Evolutionary conservation across 2,113 vertebrate genomes (phyloP).

Genomic region (Origma solitaria): DNA sequence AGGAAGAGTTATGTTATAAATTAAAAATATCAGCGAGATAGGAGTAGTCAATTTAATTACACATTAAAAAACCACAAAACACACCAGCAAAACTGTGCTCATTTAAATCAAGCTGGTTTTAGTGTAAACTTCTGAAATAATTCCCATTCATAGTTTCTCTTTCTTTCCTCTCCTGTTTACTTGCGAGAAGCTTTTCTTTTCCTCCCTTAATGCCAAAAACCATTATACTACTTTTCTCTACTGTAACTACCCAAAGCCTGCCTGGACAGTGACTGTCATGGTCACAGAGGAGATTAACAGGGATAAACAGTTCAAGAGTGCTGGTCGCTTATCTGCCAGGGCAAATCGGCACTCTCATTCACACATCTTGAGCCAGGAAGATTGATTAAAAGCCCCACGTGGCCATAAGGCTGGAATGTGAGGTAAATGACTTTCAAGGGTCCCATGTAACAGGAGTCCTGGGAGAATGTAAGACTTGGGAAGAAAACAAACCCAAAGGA

Average conservation of each 20-base stretch:
- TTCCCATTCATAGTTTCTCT: background rate
- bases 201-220: background rate
- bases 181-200: background rate
- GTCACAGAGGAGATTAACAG: slow-evolving; percentile 4
- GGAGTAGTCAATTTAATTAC: background rate
- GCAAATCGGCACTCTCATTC: slow-evolving; percentile 48
- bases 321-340: slow-evolving; percentile 2
- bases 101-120: background rate
- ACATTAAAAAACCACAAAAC: background rate
- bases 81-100: background rate
- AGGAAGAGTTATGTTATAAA: background rate
- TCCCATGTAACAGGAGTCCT: background rate
- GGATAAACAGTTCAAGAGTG: slow-evolving; percentile 22
- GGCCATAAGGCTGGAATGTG: background rate
- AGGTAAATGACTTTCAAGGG: slow-evolving; percentile 3
- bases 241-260: background rate
- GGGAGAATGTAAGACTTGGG: background rate
- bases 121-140: background rate
- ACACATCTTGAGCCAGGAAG: slow-evolving; percentile 23
- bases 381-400: slow-evolving; percentile 24
- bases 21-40: background rate
- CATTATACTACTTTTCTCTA: background rate
- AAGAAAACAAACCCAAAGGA: background rate
- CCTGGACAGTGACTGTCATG: background rate
- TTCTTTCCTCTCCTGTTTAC: background rate